Conservation (phyloP, 2,888 invertebrate species). For the Yponomeuta sedellus region DNA sequence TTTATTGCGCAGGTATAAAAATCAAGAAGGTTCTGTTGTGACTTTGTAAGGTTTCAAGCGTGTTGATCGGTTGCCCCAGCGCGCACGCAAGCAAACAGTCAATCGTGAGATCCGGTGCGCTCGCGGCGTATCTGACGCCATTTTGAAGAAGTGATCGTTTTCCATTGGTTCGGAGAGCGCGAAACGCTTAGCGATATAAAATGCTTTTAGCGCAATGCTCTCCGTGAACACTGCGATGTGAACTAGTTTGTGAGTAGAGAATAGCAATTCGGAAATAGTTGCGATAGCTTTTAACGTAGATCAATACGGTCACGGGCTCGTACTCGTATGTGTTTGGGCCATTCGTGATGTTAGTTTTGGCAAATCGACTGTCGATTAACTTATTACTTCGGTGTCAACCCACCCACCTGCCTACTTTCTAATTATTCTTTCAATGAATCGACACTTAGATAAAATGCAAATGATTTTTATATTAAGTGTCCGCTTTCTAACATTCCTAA, state of each 20-base stretch:
- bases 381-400: neutral
- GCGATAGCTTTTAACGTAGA: neutral
- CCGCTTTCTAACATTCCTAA: neutral
- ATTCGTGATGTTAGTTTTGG: neutral
- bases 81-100: constrained; percentile 1
- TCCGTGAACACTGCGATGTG: neutral
- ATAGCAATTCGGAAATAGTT: neutral
- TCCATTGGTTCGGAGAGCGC: neutral
- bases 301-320: neutral
- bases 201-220: neutral
- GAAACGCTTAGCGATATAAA: neutral
- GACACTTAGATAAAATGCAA: neutral
- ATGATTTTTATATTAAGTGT: neutral
- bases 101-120: constrained; percentile 2
- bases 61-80: neutral
- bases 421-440: neutral
- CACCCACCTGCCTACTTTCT: neutral
- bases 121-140: neutral
- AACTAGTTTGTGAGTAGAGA: neutral
- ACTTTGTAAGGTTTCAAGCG: neutral
- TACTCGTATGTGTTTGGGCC: neutral
- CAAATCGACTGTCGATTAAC: neutral
- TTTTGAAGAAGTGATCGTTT: neutral
- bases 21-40: neutral
- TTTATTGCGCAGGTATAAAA: neutral